A percentile compares a stretch with the other conserved stretches of the same genome.
Conservation (phyloP, 2,797 vertebrate species). For the Spinus olivaceus region DNA sequence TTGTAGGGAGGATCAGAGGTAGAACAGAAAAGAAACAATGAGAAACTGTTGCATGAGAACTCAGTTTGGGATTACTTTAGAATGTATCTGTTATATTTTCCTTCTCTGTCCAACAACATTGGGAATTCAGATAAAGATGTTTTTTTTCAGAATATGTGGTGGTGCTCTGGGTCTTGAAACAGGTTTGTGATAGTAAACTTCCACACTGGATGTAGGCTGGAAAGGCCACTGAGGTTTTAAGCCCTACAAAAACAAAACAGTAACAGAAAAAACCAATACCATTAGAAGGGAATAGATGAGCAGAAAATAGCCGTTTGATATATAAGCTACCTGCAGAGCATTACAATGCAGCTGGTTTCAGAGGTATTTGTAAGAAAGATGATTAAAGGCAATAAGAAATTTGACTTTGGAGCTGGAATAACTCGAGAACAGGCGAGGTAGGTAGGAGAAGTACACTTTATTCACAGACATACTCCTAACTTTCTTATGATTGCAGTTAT, state of each 20-base stretch:
- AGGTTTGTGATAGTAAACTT: not conserved
- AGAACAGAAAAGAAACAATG: not conserved
- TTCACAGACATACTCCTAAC: not conserved
- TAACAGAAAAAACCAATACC: not conserved
- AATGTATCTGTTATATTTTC: not conserved
- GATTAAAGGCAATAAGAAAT: not conserved
- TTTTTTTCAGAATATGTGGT: not conserved
- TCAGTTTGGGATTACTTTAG: not conserved
- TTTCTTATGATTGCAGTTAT: fast-evolving
- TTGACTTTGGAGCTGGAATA: not conserved
- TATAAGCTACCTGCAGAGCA: not conserved
- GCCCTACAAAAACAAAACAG: not conserved
- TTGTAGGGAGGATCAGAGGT: not conserved
- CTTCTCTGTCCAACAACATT: not conserved
- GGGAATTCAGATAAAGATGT: not conserved
- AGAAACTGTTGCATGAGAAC: not conserved
- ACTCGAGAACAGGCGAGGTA: not conserved
- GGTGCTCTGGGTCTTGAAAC: not conserved
- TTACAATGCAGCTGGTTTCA: not conserved
- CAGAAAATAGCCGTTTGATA: not conserved
- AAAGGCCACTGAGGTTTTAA: not conserved
- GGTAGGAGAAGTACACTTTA: not conserved
- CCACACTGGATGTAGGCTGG: not conserved
- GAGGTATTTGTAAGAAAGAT: not conserved
- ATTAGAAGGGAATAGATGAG: not conserved